phyloP scores from a whole-genome alignment of 2,888 invertebrate species.

The Campaea margaritaria region DNA sequence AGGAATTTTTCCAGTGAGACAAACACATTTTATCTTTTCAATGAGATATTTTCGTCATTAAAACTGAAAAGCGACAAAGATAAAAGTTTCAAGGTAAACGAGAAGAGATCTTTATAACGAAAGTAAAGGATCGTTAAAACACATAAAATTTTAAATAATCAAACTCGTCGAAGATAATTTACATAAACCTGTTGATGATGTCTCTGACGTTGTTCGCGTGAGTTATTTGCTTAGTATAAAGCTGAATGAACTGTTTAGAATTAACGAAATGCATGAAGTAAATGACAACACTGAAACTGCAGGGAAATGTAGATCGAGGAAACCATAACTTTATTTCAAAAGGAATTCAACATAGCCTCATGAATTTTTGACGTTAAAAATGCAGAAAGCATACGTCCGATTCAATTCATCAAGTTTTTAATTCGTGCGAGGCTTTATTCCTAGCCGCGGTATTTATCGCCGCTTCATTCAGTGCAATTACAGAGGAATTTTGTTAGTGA shows the following conservation, averaged over 20 bases:
- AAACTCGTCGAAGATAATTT: constrained; percentile 16
- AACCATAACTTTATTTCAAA: not conserved
- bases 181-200: constrained; percentile 27
- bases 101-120: not conserved
- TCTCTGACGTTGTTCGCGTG: constrained; percentile 20
- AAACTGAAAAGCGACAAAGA: not conserved
- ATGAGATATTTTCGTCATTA: constrained; percentile 11
- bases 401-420: constrained; percentile 51
- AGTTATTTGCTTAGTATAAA: not conserved
- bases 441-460: constrained; percentile 21
- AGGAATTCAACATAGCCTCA: constrained; percentile 13
- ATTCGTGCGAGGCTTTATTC: constrained; percentile 40
- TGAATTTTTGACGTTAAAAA: constrained; percentile 37
- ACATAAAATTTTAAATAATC: not conserved
- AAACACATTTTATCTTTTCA: constrained; percentile 34
- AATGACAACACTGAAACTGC: constrained; percentile 19
- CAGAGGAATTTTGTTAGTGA: constrained; percentile 28
- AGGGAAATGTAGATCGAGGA: not conserved
- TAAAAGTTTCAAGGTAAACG: constrained; percentile 5
- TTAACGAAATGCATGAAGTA: not conserved
- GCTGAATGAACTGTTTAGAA: constrained; percentile 6
- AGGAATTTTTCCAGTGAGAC: constrained; percentile 18
- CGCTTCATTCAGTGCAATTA: constrained; percentile 44
- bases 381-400: constrained; percentile 50
- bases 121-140: constrained; percentile 9